A percentile compares a stretch with the other conserved stretches of the same genome.
Conservation (phyloP, 2,113 vertebrate genomes). For the Meriones unguiculatus region DNA sequence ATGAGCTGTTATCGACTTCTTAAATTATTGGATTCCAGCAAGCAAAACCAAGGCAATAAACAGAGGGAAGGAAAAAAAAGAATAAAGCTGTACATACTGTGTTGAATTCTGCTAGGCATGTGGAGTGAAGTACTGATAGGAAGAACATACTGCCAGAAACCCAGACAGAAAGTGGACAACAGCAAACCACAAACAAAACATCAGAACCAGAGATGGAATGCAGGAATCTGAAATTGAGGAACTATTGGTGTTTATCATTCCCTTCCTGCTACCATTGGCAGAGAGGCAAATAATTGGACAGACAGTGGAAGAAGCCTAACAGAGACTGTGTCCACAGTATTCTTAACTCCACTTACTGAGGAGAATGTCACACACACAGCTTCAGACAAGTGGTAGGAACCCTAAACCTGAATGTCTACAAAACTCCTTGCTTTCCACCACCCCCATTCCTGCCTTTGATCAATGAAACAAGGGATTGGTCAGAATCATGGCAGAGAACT, state of each 20-base stretch:
- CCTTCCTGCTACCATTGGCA: not conserved
- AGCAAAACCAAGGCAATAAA: not conserved
- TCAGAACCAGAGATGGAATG: not conserved
- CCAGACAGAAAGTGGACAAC: not conserved
- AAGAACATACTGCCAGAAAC: not conserved
- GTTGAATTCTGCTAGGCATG: not conserved
- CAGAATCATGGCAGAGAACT: not conserved
- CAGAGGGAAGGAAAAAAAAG: not conserved
- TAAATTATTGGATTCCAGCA: not conserved
- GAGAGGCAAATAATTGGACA: not conserved
- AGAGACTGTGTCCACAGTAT: not conserved
- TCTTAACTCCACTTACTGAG: not conserved
- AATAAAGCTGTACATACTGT: not conserved
- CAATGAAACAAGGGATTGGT: not conserved
- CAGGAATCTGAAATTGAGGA: not conserved
- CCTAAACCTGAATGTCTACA: not conserved
- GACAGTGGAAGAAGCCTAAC: too few species aligned
- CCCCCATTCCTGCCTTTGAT: not conserved
- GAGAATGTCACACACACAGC: not conserved
- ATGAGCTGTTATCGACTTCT: not conserved
- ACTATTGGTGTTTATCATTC: not conserved
- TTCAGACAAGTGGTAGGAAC: not conserved
- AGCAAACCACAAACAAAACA: not conserved
- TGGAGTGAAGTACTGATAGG: not conserved
- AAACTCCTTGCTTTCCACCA: not conserved